These are phyloP conservation scores for Synanthedon andrenaeformis DNA, from an alignment of 2,888 invertebrate species.

Conservation along the genomic window DNA sequence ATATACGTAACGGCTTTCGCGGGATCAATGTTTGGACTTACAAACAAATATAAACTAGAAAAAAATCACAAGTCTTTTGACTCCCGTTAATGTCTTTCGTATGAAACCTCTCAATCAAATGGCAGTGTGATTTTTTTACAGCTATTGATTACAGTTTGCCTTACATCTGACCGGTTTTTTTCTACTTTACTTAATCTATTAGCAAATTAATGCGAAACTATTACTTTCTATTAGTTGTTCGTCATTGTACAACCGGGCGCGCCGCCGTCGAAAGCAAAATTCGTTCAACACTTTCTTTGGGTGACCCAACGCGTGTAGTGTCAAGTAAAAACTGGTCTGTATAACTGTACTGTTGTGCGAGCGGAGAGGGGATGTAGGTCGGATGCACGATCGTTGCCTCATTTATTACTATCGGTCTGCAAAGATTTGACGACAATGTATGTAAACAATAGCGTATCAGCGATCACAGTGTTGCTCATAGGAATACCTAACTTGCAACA, in stretches of 20 bases:
- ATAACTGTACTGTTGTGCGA: conserved; percentile 47
- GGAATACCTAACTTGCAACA: too few relatives aligned
- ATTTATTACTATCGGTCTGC: not conserved
- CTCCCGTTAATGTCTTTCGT: conserved; percentile 21
- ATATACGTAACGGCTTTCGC: too few relatives aligned
- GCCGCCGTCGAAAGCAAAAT: conserved; percentile 61
- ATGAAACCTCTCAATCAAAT: conserved; percentile 8
- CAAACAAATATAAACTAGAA: too few relatives aligned
- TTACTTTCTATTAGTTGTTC: conserved; percentile 53
- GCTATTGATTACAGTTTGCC: not conserved
- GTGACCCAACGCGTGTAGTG: conserved; percentile 44
- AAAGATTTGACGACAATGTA: too few relatives aligned
- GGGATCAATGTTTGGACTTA: too few relatives aligned
- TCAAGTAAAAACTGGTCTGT: conserved; percentile 53
- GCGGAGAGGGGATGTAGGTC: conserved; percentile 38
- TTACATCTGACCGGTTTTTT: not conserved
- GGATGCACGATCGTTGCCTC: conserved; percentile 21
- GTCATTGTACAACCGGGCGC: conserved; percentile 34
- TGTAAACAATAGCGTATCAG: not conserved
- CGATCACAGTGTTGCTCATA: not conserved
- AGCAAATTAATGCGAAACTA: conserved; percentile 30
- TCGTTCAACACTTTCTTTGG: conserved; percentile 61
- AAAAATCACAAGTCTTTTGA: not conserved
- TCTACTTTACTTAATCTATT: not conserved
- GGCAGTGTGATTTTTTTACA: not conserved